These are phyloP conservation scores for Brachynemurus nebulosus DNA, from an alignment of 2,888 invertebrate species.

Conservation along the genomic window DNA sequence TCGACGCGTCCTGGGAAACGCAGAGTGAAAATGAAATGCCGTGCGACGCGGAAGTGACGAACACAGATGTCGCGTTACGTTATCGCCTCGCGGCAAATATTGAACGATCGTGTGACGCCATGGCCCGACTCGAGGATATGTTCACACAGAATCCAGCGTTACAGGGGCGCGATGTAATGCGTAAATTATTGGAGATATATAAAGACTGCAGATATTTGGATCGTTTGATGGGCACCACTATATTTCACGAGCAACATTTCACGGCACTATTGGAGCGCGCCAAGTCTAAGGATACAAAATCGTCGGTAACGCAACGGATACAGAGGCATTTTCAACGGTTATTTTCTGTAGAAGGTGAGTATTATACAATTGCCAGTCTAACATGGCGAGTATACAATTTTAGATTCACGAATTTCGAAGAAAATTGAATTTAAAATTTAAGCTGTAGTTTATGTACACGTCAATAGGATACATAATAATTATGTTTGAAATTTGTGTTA, in stretches of 20 bases:
- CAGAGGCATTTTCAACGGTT: slow-evolving; percentile 8
- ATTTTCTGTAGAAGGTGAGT: slow-evolving; percentile 7
- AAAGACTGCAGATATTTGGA: slow-evolving; percentile 79
- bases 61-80: slow-evolving; percentile 30
- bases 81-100: slow-evolving; percentile 61
- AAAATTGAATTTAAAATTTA: too few species aligned
- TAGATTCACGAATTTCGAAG: too few species aligned
- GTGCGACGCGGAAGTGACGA: slow-evolving; percentile 34
- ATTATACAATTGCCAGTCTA: not conserved
- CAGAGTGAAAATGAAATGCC: slow-evolving; percentile 47
- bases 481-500: too few species aligned
- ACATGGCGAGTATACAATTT: too few species aligned
- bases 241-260: slow-evolving; percentile 73
- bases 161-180: slow-evolving; percentile 63
- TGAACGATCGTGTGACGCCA: slow-evolving; percentile 59
- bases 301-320: slow-evolving; percentile 5
- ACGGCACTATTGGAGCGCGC: slow-evolving; percentile 56
- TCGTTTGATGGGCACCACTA: slow-evolving; percentile 70
- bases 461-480: too few species aligned
- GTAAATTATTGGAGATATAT: slow-evolving; percentile 65
- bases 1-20: slow-evolving; percentile 73
- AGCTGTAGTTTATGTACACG: too few species aligned
- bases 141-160: slow-evolving; percentile 62
- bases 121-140: slow-evolving; percentile 62
- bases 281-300: slow-evolving; percentile 3